A percentile compares a stretch with the other conserved stretches of the same genome.
Evolutionary conservation across 2,113 vertebrate species (phyloP).

Genomic region (Chunga burmeisteri): DNA sequence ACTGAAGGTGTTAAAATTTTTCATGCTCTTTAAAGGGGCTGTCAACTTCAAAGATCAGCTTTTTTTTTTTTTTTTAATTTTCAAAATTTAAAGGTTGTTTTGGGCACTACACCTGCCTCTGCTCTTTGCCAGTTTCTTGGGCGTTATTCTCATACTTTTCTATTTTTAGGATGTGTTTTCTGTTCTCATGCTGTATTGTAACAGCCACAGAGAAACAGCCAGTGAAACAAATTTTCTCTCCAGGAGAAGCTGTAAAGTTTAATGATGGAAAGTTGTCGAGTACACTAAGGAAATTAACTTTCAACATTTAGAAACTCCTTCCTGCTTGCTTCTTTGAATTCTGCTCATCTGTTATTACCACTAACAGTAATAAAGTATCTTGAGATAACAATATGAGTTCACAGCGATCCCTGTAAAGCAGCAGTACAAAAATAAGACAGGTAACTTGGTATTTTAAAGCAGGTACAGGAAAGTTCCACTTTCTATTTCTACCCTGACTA

Average conservation of each 20-base stretch:
- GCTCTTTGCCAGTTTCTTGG: neutral
- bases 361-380: neutral
- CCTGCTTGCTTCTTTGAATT: neutral
- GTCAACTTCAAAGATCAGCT: neutral
- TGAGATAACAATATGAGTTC: neutral
- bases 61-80: neutral
- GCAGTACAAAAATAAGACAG: neutral
- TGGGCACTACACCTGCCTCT: neutral
- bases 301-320: neutral
- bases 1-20: neutral
- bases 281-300: neutral
- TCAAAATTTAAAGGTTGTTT: neutral
- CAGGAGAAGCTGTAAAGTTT: slow-evolving; percentile 1
- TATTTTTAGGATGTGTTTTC: neutral
- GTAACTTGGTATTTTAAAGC: neutral
- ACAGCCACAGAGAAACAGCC: neutral
- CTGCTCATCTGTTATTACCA: neutral
- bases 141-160: neutral
- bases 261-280: neutral
- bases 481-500: neutral
- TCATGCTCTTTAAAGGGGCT: neutral
- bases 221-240: neutral
- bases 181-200: neutral
- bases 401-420: neutral
- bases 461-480: neutral